These are phyloP conservation scores for Dasysyrphus albostriatus DNA, from an alignment of 2,888 invertebrate genomes.

Conservation along the genomic window DNA sequence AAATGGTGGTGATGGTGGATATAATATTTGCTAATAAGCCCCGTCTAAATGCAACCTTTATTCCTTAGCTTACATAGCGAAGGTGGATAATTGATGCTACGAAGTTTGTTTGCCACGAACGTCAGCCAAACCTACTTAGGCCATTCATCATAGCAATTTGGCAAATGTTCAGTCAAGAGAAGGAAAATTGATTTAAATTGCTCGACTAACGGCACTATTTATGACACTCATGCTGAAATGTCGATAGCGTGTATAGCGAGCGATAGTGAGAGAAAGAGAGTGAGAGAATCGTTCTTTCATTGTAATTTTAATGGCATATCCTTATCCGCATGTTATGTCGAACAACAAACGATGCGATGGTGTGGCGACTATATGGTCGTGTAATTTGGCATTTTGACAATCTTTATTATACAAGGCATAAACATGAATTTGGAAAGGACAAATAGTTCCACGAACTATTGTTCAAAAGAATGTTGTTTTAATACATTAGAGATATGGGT, in stretches of 20 bases:
- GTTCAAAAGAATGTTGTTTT: too few species aligned
- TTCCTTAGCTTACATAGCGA: background rate
- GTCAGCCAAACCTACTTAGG: slow-evolving; percentile 39
- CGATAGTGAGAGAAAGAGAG: background rate
- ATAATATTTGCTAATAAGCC: slow-evolving; percentile 47
- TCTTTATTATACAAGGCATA: background rate
- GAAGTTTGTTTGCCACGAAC: slow-evolving; percentile 56
- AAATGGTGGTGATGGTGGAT: slow-evolving; percentile 2
- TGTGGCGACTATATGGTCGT: slow-evolving; percentile 16
- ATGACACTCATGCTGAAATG: slow-evolving; percentile 64
- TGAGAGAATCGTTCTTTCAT: background rate
- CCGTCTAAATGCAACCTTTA: slow-evolving; percentile 39
- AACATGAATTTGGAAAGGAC: background rate
- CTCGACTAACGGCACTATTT: slow-evolving; percentile 50
- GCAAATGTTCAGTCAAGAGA: slow-evolving; percentile 61
- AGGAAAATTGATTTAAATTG: slow-evolving; percentile 73
- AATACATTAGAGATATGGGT: too few species aligned
- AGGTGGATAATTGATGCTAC: slow-evolving; percentile 63
- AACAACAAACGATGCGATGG: slow-evolving; percentile 2
- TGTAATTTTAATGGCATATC: slow-evolving; percentile 22
- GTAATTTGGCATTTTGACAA: slow-evolving; percentile 34
- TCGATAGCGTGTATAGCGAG: slow-evolving; percentile 52
- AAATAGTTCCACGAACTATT: background rate
- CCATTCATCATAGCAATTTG: slow-evolving; percentile 70
- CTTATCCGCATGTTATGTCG: slow-evolving; percentile 26